These are phyloP conservation scores for Gorsachius goisagi DNA, from an alignment of 2,113 vertebrate genomes.

Conservation along the genomic window DNA sequence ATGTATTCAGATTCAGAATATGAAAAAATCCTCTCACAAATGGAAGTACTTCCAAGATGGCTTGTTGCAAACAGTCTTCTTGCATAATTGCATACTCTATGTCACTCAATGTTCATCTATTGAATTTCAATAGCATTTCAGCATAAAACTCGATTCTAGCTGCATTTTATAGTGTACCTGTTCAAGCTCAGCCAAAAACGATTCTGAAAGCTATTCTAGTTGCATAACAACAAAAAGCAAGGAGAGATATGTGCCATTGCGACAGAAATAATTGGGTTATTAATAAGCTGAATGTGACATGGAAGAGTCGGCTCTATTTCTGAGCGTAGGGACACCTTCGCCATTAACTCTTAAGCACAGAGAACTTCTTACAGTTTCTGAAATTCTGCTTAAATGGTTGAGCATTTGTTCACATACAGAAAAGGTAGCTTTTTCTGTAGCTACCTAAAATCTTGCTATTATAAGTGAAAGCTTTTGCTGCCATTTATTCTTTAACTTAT, in stretches of 20 bases:
- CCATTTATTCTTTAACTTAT: conserved; percentile 45
- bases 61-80: conserved; percentile 43
- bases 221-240: conserved; percentile 30
- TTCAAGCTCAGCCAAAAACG: neutral
- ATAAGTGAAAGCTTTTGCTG: conserved; percentile 23
- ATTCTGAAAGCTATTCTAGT: conserved; percentile 17
- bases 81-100: conserved; percentile 37
- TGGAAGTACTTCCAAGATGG: conserved; percentile 52
- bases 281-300: conserved; percentile 40
- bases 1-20: conserved; percentile 35
- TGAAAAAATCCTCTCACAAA: conserved; percentile 32
- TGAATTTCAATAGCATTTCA: conserved; percentile 32
- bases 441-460: conserved; percentile 42
- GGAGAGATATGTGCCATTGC: conserved; percentile 26
- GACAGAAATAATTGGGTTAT: conserved; percentile 40
- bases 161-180: conserved; percentile 40
- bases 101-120: conserved; percentile 27
- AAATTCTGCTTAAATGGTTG: neutral
- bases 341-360: neutral
- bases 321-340: conserved; percentile 1
- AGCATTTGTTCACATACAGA: neutral
- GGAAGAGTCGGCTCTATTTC: conserved; percentile 11
- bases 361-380: neutral
- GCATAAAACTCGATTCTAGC: neutral
- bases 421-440: neutral